Evolutionary conservation across 2,888 invertebrate genomes (phyloP), one percentile per base, ranked within the genome.

Genomic region (Acleris literana): DNA sequence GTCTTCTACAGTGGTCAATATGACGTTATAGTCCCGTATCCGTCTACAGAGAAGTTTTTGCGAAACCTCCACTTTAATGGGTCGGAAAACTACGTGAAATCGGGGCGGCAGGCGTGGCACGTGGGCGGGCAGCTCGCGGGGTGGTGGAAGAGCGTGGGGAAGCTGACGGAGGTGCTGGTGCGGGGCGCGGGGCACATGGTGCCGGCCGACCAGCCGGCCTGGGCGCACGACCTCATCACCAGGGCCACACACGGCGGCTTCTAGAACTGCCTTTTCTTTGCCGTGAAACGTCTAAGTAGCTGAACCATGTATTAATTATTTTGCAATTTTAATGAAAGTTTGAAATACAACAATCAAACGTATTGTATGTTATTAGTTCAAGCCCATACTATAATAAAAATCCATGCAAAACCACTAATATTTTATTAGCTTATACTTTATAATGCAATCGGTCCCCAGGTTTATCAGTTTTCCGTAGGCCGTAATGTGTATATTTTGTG

Each of bases 1-100:
- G 87, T 97, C 69, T 93, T 97, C 68, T 97, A 97, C 82, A 96
- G 94, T 76, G 97, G 97, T 0, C 97, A 97, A 79, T 80, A 97
- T 72, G 97, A 97, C 82, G 94, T 97, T 17, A 96, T 97, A 69
- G 95, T 97, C 0, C 95, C 96, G 0, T 96, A 96, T 82, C 96
- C 96, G 0, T 79, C 96, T 58, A 96, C 96, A 0, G 93, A 95
- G 69, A 95, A 94, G 76, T 96, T 95, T 81, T 82, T 97, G 48
- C 87, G 93, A 67, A 88, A 93, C 29, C 82, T 96, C 4, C 84
- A 94, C 53, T 96, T 96, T 90, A 86, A 80, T 9, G 93, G 87
- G 0, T 85, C 93, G 0, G 88, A 86, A 5, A 83, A 89, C 16
- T 96, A 95, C 79, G 93, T 92, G 72, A 82, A 75, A 0, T 94